Conservation (phyloP, 2,113 vertebrate genomes). For the Jacana jacana region DNA sequence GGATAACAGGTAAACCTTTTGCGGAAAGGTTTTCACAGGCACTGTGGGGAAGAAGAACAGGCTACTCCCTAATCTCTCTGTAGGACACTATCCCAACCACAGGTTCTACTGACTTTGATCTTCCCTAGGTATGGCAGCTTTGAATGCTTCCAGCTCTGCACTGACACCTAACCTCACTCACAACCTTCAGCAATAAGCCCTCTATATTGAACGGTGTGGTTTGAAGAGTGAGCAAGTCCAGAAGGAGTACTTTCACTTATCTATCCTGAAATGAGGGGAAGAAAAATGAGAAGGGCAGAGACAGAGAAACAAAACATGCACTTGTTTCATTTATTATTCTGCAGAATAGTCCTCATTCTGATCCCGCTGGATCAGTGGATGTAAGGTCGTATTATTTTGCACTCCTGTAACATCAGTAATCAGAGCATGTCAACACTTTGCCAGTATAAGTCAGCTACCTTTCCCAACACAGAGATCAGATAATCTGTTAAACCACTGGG, state of each 20-base stretch:
- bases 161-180: background rate
- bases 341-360: background rate
- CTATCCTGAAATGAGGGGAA: background rate
- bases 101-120: background rate
- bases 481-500: background rate
- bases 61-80: background rate
- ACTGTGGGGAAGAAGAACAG: background rate
- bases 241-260: background rate
- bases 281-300: background rate
- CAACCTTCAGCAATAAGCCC: background rate
- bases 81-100: background rate
- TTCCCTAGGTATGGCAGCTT: background rate
- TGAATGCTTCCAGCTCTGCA: background rate
- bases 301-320: background rate
- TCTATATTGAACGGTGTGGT: background rate
- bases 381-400: background rate
- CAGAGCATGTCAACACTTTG: background rate
- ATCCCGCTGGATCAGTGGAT: background rate
- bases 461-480: background rate
- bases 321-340: background rate
- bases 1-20: background rate
- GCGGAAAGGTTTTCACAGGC: background rate
- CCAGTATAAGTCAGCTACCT: background rate
- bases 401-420: background rate
- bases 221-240: background rate